phyloP scores from a whole-genome alignment of 2,888 invertebrate genomes.

The Argyra leucocephala region DNA sequence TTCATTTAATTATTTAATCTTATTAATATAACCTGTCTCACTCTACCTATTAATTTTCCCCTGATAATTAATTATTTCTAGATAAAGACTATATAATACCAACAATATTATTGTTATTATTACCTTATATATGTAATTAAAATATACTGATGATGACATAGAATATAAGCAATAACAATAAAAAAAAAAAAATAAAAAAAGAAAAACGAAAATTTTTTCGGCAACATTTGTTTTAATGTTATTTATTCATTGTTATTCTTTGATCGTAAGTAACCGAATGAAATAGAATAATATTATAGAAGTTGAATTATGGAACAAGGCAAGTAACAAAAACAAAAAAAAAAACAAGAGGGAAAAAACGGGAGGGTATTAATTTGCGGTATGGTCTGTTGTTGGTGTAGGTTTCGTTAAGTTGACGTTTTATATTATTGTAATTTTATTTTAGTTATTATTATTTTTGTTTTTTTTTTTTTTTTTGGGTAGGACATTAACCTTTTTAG shows the following conservation, averaged over 20 bases:
- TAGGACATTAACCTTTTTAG: constrained; percentile 6
- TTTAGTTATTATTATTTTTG: not conserved
- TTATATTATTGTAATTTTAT: not conserved
- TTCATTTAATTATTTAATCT: too few species aligned
- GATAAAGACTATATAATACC: too few species aligned
- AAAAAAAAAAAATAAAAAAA: not conserved
- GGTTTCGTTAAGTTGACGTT: constrained; percentile 3
- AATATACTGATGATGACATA: too few species aligned
- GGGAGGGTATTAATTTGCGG: not conserved
- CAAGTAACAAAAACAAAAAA: too few species aligned
- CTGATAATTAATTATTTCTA: too few species aligned
- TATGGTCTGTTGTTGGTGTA: not conserved
- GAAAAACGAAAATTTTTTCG: not conserved
- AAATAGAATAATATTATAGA: too few species aligned
- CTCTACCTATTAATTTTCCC: too few species aligned
- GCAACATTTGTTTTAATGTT: constrained; percentile 4
- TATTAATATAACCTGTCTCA: too few species aligned
- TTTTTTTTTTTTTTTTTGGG: not conserved
- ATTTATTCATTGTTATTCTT: constrained; percentile 5
- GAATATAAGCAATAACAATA: not conserved
- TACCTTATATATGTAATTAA: too few species aligned
- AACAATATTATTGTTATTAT: too few species aligned
- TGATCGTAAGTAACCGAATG: not conserved
- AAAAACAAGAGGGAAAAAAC: too few species aligned
- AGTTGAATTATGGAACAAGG: not conserved